phyloP scores from a whole-genome alignment of 2,113 vertebrate species.

The Macrotis lagotis region DNA sequence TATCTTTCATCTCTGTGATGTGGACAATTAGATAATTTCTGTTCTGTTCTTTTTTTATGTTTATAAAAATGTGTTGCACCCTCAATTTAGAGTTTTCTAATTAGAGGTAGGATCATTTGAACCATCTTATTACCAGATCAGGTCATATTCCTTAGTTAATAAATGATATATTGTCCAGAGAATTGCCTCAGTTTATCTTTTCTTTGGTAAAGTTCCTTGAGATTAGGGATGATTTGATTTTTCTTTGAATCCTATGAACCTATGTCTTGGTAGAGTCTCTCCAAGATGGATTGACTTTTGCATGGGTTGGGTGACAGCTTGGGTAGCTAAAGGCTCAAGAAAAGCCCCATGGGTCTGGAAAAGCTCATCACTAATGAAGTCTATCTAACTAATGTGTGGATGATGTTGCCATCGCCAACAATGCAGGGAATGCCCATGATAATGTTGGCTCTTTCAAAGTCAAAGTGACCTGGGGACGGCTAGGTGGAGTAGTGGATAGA shows the following conservation, averaged over 20 bases:
- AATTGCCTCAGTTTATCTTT: neutral
- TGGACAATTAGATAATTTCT: neutral
- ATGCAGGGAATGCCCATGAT: neutral
- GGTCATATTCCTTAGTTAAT: neutral
- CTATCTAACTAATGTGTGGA: neutral
- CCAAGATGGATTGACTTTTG: neutral
- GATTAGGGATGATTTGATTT: neutral
- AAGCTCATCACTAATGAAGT: neutral
- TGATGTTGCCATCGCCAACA: neutral
- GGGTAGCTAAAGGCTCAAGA: neutral
- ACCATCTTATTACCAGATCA: neutral
- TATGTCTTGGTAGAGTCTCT: neutral
- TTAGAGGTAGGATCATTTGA: neutral
- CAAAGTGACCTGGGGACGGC: too few relatives aligned
- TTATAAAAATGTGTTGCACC: neutral
- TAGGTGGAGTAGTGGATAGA: too few relatives aligned
- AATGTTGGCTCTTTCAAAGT: neutral
- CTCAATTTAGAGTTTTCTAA: neutral
- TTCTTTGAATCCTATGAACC: neutral
- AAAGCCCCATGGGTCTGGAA: neutral
- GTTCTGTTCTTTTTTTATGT: neutral
- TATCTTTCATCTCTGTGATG: neutral
- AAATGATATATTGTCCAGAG: neutral
- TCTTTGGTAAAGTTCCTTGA: neutral
- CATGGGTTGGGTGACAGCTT: neutral